phyloP scores from a whole-genome alignment of 2,888 invertebrate genomes.

The Lepetodrilus schrolli region DNA sequence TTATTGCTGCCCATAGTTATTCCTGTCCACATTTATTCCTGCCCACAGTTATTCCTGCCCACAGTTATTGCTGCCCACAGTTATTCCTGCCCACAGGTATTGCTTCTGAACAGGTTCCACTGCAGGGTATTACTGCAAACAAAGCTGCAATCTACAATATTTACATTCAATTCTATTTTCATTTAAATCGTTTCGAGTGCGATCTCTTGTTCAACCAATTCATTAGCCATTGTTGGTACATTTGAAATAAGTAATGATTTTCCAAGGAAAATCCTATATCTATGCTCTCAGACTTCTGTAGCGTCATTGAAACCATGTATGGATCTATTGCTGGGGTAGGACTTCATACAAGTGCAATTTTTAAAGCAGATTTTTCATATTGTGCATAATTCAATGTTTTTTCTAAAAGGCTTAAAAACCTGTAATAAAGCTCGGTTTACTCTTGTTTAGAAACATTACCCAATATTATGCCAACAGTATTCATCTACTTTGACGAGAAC shows the following conservation, averaged over 20 bases:
- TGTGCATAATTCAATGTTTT: background rate
- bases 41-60: too few relatives aligned
- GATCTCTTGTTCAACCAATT: background rate
- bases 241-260: background rate
- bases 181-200: background rate
- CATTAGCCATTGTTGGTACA: background rate
- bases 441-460: background rate
- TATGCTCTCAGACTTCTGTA: too few relatives aligned
- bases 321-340: too few relatives aligned
- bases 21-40: too few relatives aligned
- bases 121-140: background rate
- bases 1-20: too few relatives aligned
- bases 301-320: too few relatives aligned
- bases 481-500: background rate
- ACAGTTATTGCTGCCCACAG: too few relatives aligned
- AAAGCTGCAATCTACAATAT: background rate
- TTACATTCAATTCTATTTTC: background rate
- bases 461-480: background rate
- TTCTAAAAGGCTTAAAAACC: background rate
- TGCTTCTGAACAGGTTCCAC: background rate
- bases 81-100: too few relatives aligned
- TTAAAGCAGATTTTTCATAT: slow-evolving; percentile 3
- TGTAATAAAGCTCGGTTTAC: background rate
- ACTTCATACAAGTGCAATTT: background rate
- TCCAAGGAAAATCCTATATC: too few relatives aligned